Base-by-base conservation (phyloP, 2,888 invertebrate genomes). In the Mimumesa dahlbomi region DNA sequence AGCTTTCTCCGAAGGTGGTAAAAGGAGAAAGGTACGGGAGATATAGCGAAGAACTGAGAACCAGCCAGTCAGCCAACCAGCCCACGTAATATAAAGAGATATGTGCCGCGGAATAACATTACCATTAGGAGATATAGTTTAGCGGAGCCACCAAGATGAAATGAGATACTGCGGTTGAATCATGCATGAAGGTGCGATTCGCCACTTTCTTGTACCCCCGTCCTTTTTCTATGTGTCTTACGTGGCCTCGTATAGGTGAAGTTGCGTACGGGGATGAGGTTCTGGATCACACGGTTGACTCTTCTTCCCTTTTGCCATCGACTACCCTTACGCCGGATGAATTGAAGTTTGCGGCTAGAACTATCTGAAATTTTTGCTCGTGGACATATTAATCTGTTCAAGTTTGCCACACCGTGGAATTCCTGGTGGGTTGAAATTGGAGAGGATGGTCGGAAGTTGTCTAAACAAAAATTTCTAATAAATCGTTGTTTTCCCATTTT, bases 81-180 rank as follows among this genome's bases (percentile, higher is more conserved):
- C 78, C 87, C 86, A 84, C 86, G 87, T 88, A 88, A 88, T 89
- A 89, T 88, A 85, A 86, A 88, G 88, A 88, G 87, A 88, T 89
- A 88, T 87, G 88, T 88, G 87, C 85, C 82, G 79, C 81, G 85
- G 88, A 87, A 88, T 88, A 86, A 83, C 86, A 88, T 89, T 89
- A 88, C 87, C 88, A 89, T 89, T 89, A 89, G 87, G 86, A 88
- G 85, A 88, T 89, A 89, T 85, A 87, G 89, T 88, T 89, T 88
- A 88, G 87, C 87, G 81, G 77, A 83, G 86, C 85, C 83, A 82
- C 83, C n/a, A 84, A 82, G 86, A 89, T 89, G 88, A 89, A 89
- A 89, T 89, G 88, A 89, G 87, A 89, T 89, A 89, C 88, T 85
- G 88, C 85, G 86, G 77, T 86, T 89, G 88, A 89, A 89, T 89